Conservation (phyloP, 2,888 invertebrate genomes). For the Drosophila parthenogenetica region DNA sequence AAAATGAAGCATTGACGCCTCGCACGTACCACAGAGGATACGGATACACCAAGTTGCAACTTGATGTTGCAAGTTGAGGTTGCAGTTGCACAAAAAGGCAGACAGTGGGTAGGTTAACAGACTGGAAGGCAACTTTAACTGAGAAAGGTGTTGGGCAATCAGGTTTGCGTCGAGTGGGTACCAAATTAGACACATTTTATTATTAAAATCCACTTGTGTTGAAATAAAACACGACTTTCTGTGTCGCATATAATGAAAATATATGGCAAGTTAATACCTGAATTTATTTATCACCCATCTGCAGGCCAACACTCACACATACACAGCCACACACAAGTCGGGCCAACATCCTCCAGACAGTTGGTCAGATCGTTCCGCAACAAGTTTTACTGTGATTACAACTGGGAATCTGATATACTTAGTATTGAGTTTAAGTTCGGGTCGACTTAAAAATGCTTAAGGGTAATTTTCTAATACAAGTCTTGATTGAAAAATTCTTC, state of each 20-base stretch:
- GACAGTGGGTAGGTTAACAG: conserved; percentile 52
- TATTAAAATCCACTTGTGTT: conserved; percentile 85
- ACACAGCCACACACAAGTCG: not conserved
- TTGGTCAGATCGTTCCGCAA: conserved; percentile 16
- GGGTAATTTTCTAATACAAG: not conserved
- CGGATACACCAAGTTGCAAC: conserved; percentile 36
- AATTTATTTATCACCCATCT: conserved; percentile 83
- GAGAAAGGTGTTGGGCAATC: conserved; percentile 69
- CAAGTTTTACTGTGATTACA: conserved; percentile 35
- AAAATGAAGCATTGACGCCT: conserved; percentile 84
- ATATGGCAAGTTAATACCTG: conserved; percentile 85
- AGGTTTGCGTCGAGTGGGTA: conserved; percentile 73
- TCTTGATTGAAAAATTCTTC: no score
- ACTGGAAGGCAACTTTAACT: conserved; percentile 21
- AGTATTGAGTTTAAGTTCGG: not conserved
- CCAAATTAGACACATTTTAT: conserved; percentile 84
- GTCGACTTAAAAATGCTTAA: no score
- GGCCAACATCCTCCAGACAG: conserved; percentile 7
- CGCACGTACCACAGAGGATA: conserved; percentile 81
- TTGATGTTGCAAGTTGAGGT: conserved; percentile 17
- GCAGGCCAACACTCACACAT: conserved; percentile 45
- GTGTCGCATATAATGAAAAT: conserved; percentile 85
- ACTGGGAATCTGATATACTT: conserved; percentile 8
- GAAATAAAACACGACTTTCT: conserved; percentile 85
- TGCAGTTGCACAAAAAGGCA: conserved; percentile 34